A percentile compares a stretch with the other conserved stretches of the same genome.
phyloP scores from a whole-genome alignment of 2,888 invertebrate genomes.

The Drosophila recens region DNA sequence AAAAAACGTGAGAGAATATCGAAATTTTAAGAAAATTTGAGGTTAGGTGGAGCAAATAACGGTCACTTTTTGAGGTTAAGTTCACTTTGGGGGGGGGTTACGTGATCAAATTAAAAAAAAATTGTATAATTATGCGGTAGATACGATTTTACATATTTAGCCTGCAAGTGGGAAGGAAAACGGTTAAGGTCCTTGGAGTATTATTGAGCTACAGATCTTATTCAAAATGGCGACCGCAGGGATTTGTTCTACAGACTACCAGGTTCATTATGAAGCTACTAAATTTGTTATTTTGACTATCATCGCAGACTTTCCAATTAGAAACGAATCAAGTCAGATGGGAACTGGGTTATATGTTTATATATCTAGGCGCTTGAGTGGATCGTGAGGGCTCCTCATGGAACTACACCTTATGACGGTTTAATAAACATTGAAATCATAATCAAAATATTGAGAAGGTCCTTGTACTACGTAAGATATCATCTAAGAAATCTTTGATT shows the following conservation, averaged over 20 bases:
- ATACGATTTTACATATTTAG: constrained; percentile 26
- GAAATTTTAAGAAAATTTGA: constrained; percentile 29
- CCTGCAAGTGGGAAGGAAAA: constrained; percentile 15
- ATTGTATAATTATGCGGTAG: constrained; percentile 9
- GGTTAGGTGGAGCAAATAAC: constrained; percentile 1
- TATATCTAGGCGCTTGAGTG: not conserved
- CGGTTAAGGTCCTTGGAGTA: constrained; percentile 5
- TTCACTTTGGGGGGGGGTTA: constrained; percentile 5
- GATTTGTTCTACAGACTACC: not conserved
- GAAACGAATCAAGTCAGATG: not conserved
- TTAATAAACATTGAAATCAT: constrained; percentile 32
- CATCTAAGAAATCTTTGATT: constrained; percentile 31
- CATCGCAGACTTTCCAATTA: not conserved
- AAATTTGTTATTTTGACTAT: not conserved
- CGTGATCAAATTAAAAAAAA: constrained; percentile 10
- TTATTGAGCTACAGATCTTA: constrained; percentile 2
- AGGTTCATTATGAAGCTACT: not conserved
- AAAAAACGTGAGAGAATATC: constrained; percentile 37
- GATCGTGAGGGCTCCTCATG: constrained; percentile 3
- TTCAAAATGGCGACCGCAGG: constrained; percentile 4
- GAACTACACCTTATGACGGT: not conserved
- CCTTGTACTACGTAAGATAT: constrained; percentile 80
- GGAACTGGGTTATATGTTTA: constrained; percentile 1
- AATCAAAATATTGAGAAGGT: constrained; percentile 84
- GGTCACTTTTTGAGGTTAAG: constrained; percentile 6